Evolutionary conservation across 23 tunicate species (phyloP).

Genomic region (Corella eumyota): DNA sequence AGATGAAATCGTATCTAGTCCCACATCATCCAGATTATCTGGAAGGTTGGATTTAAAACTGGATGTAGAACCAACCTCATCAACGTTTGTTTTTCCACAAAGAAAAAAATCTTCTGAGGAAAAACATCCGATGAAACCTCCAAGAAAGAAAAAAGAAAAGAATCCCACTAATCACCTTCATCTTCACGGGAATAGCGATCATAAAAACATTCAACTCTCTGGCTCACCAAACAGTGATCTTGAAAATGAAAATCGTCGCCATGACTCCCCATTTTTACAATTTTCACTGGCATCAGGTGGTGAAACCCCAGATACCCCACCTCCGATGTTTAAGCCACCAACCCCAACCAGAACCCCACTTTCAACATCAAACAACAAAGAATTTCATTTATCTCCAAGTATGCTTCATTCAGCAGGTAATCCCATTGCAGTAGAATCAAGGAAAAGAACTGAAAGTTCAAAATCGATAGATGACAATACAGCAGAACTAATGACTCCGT

Average conservation of each 20-base stretch:
- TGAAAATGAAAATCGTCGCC: too few relatives aligned
- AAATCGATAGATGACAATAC: not conserved
- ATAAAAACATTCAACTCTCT: constrained; percentile 1
- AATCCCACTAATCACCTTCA: too few relatives aligned
- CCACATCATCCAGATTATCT: not conserved
- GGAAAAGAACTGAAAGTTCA: constrained; percentile 1
- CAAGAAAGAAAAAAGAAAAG: not conserved
- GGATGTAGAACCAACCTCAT: too few relatives aligned
- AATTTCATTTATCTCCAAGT: constrained; percentile 12
- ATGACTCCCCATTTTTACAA: constrained; percentile 20
- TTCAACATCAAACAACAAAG: constrained; percentile 1
- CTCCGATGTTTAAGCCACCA: constrained; percentile 67
- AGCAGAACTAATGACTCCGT: constrained; percentile 21
- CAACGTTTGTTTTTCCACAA: too few relatives aligned
- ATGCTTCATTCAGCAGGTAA: constrained; percentile 21
- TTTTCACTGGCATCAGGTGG: constrained; percentile 51
- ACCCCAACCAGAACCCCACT: constrained; percentile 32
- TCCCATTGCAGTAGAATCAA: not conserved
- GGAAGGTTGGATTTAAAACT: too few relatives aligned
- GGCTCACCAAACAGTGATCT: too few relatives aligned
- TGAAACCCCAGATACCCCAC: constrained; percentile 75
- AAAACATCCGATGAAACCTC: constrained; percentile 3
- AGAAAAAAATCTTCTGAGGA: not conserved
- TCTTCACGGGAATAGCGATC: too few relatives aligned
- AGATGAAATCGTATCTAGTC: not conserved